These are phyloP conservation scores for Dicaeum eximium DNA, from an alignment of 2,113 vertebrate genomes.

Conservation along the genomic window DNA sequence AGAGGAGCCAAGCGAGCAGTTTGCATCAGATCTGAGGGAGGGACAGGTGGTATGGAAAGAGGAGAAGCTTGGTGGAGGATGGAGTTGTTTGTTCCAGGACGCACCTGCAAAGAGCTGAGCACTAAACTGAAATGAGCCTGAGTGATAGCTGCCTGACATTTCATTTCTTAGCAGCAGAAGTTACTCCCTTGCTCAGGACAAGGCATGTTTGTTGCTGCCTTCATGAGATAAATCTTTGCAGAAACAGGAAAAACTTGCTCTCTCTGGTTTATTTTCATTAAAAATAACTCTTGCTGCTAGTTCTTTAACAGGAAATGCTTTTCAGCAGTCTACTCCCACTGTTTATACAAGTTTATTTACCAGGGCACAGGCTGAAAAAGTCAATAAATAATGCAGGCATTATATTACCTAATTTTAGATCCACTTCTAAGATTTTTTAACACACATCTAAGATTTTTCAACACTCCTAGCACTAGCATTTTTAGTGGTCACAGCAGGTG, in stretches of 20 bases:
- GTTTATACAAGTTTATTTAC: not conserved
- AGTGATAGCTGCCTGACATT: not conserved
- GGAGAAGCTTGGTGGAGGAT: not conserved
- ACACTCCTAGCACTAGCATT: not conserved
- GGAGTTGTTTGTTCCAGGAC: not conserved
- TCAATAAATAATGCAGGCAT: not conserved
- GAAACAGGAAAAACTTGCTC: not conserved
- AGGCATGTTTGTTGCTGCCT: not conserved
- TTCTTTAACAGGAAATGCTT: not conserved
- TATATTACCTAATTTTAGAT: not conserved
- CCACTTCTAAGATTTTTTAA: not conserved
- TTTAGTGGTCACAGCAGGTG: not conserved
- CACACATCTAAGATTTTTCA: not conserved
- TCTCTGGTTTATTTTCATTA: not conserved
- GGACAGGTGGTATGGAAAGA: not conserved
- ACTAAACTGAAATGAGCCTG: not conserved
- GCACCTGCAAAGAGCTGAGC: not conserved
- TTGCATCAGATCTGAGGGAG: not conserved
- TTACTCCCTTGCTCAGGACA: not conserved
- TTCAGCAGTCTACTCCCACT: not conserved
- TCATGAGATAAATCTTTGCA: not conserved
- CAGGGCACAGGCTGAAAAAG: not conserved
- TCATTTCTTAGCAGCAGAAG: not conserved
- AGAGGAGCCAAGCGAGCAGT: not conserved
- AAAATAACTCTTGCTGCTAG: not conserved